Evolutionary conservation across 2,888 invertebrate genomes (phyloP), one percentile per base, ranked within the genome.

Genomic region (Noctua pronuba): DNA sequence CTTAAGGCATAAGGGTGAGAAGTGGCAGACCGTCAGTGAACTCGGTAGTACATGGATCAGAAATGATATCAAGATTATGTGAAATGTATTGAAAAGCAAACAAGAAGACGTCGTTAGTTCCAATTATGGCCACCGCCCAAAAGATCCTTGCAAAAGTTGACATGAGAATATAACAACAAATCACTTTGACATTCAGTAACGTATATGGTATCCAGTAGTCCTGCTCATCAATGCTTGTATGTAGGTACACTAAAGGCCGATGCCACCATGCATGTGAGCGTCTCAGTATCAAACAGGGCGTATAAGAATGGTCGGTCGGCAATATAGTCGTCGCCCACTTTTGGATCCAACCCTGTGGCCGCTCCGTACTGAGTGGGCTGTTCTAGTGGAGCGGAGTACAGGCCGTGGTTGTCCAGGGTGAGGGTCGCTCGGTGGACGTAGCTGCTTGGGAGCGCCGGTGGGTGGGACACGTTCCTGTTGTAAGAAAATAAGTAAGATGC

Each of bases 391-490:
- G 85, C 10, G 1, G 80, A 64, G 1, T 28, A 11, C 8, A 88
- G 16, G 0, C 89, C 89, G 0, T 72, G 44, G 18, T 82, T 85
- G 66, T 86, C 75, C 0, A 90, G 21, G 1, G 80, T 80, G 0
- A 89, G 41, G 0, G 89, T 86, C 0, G 83, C 86, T 3, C 88
- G 84, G 5, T 91, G 90, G 2, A 88, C 28, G 71, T 82, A 88
- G 31, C 83, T 85, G 55, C 85, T 86, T 1, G 90, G 90, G 7
- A 84, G 8, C 0, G 88, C 88, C 13, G 89, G 70, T 0, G 91
- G 91, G 3, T 85, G 28, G 3, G 91, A 91, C 55, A 90, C 87
- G 73, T 89, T 86, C 72, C 90, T 91, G 86, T 49, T 78, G 7
- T 55, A 80, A 13, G 18, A 18, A 60, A 11, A 55, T 62, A 18